Base-by-base conservation (phyloP, 2,888 invertebrate genomes). In the Melikaiella ostensackeni region DNA sequence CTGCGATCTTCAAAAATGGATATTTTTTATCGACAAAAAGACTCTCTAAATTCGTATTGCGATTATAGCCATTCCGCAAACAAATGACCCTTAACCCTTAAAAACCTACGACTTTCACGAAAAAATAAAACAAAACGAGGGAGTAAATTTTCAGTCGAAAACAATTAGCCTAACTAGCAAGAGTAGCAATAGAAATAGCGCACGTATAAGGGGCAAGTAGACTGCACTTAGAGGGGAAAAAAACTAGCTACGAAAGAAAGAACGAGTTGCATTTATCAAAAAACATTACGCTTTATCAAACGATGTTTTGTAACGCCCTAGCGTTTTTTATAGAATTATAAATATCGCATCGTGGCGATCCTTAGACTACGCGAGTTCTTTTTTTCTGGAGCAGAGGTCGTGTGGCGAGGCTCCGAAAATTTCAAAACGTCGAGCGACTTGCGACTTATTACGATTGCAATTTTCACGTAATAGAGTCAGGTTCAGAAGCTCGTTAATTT, bases 401-500 rank as follows among this genome's bases (percentile, higher is more conserved):
- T 19, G 2, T 19, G 19, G 30, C 63, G 27, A 63, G 50, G 74
- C 74, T 74, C 33, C 35, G 21, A 5, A 66, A 66, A 16, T 24
- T 46, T 13, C 24, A 66, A 66, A 27, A 66, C 24, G 64, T 21
- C 66, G 46, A 66, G 27, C 42, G 42, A 66, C 42, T 66, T 46
- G 42, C 4, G 24, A 66, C 24, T 46, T 66, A 46, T 66, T 66
- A 66, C 38, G 66, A 66, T 46, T 46, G 27, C 16, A 62, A 62
- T 62, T 19, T 66, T 42, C 27, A 24, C 27, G 33, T 38, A 57
- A 50, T 85, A 85, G 84, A 84, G 83, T 86, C 86, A 87, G 85
- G 87, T 88, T 87, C 86, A 87, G 84, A 89, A 89, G 87, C 88
- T 88, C 88, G 82, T 88, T 86, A 88, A 88, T 88, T 88, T 86